A percentile compares a stretch with the other conserved stretches of the same genome.
Conservation (phyloP, 2,113 vertebrate species). For the Gobiocypris rarus region DNA sequence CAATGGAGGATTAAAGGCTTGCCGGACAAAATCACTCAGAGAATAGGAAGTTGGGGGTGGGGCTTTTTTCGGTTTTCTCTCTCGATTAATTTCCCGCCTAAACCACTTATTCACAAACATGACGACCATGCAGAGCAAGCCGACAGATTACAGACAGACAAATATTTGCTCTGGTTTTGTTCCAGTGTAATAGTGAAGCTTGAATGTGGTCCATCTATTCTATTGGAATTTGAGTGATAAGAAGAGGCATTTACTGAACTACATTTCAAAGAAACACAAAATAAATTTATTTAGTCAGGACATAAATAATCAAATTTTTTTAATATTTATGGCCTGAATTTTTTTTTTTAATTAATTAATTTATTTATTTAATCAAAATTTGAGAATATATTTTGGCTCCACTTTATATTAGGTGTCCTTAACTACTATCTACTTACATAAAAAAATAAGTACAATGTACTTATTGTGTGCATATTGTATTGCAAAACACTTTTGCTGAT, state of each 20-base stretch:
- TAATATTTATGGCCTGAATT: background rate
- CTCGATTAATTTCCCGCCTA: conserved; percentile 56
- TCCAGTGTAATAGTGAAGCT: conserved; percentile 17
- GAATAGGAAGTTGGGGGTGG: conserved; percentile 50
- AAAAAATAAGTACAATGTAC: too few relatives aligned
- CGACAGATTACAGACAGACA: conserved; percentile 47
- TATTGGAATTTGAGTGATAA: background rate
- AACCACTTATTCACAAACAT: conserved; percentile 47
- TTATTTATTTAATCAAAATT: too few relatives aligned
- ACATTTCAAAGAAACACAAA: background rate
- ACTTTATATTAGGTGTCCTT: too few relatives aligned
- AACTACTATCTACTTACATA: too few relatives aligned
- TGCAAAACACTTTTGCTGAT: too few relatives aligned
- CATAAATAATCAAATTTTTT: background rate
- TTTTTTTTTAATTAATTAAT: too few relatives aligned
- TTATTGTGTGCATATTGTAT: too few relatives aligned
- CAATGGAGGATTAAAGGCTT: conserved; percentile 63
- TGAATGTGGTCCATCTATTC: background rate
- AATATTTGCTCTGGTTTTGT: conserved; percentile 53
- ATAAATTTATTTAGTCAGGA: background rate
- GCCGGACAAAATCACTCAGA: conserved; percentile 62
- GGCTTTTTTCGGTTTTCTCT: conserved; percentile 65
- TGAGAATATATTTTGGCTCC: too few relatives aligned
- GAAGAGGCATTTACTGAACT: background rate
- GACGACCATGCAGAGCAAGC: conserved; percentile 29